Conservation (phyloP, 2,888 invertebrate species). For the Cheilosia vulpina region DNA sequence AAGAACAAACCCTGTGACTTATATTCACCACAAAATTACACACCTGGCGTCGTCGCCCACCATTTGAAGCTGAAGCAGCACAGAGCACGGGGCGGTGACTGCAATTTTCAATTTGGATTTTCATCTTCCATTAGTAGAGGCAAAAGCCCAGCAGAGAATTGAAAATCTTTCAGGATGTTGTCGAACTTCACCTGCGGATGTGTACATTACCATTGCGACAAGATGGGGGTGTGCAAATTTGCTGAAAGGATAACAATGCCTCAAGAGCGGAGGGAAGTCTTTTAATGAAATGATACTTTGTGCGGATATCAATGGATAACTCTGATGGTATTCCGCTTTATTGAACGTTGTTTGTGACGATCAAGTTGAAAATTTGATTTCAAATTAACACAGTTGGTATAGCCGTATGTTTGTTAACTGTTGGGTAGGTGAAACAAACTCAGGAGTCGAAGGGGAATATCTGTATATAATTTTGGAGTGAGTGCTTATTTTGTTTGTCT, state of each 20-base stretch:
- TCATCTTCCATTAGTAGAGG: constrained; percentile 66
- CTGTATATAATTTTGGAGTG: neutral
- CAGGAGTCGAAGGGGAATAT: neutral
- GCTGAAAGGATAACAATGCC: constrained; percentile 61
- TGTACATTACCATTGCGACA: constrained; percentile 69
- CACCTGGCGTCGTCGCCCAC: constrained; percentile 49
- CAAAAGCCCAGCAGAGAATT: constrained; percentile 34
- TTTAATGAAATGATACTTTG: constrained; percentile 72
- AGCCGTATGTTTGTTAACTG: constrained; percentile 15
- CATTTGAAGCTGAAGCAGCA: neutral
- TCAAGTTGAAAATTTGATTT: constrained; percentile 32
- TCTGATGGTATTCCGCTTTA: constrained; percentile 53
- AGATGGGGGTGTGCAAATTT: constrained; percentile 66
- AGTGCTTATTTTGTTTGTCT: no score
- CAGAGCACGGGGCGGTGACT: constrained; percentile 1
- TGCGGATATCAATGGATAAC: constrained; percentile 42
- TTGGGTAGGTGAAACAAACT: neutral
- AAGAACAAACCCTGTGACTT: constrained; percentile 65
- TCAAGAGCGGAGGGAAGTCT: constrained; percentile 49
- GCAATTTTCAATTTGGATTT: constrained; percentile 74
- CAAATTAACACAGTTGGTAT: constrained; percentile 34
- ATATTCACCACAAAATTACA: constrained; percentile 70
- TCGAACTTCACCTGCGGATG: constrained; percentile 68
- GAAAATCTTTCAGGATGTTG: constrained; percentile 62
- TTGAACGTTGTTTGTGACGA: constrained; percentile 64